A percentile compares a stretch with the other conserved stretches of the same genome.
Conservation (phyloP, 2,888 invertebrate species). For the Frankliniella intonsa region DNA sequence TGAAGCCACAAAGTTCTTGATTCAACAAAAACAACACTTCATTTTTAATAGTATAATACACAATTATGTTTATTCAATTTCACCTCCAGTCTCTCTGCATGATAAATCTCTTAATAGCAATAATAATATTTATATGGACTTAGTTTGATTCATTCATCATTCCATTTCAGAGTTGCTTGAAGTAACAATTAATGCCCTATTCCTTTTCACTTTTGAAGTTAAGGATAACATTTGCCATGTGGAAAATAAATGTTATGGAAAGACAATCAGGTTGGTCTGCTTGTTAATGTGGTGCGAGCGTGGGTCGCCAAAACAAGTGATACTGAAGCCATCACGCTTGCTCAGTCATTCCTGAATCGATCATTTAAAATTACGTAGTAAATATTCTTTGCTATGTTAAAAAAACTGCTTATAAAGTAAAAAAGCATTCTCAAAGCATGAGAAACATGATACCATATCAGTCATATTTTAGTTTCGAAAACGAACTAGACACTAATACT, state of each 20-base stretch:
- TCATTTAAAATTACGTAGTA: conserved; percentile 27
- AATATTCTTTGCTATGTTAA: conserved; percentile 27
- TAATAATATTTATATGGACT: conserved; percentile 24
- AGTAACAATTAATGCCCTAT: conserved; percentile 11
- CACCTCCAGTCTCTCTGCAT: conserved; percentile 15
- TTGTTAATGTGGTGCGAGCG: not conserved
- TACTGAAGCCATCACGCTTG: conserved; percentile 3
- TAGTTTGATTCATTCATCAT: conserved; percentile 22
- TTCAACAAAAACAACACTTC: conserved; percentile 25
- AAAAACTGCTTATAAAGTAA: conserved; percentile 23
- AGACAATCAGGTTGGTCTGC: conserved; percentile 8
- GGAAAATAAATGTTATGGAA: conserved; percentile 18
- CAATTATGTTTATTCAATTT: conserved; percentile 18
- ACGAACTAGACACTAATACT: conserved; percentile 26
- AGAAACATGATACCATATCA: conserved; percentile 27
- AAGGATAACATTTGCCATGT: conserved; percentile 9
- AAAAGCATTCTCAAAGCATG: conserved; percentile 25
- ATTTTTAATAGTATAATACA: conserved; percentile 27
- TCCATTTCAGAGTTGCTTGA: not conserved
- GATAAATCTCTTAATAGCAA: conserved; percentile 27
- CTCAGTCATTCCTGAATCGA: conserved; percentile 19
- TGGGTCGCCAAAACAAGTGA: conserved; percentile 16
- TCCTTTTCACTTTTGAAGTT: not conserved
- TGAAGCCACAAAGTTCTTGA: conserved; percentile 13
- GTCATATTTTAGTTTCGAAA: conserved; percentile 27